Evolutionary conservation across 2,797 vertebrate species (phyloP), one percentile per base, ranked within the genome.

Genomic region (Hyperoplus immaculatus): DNA sequence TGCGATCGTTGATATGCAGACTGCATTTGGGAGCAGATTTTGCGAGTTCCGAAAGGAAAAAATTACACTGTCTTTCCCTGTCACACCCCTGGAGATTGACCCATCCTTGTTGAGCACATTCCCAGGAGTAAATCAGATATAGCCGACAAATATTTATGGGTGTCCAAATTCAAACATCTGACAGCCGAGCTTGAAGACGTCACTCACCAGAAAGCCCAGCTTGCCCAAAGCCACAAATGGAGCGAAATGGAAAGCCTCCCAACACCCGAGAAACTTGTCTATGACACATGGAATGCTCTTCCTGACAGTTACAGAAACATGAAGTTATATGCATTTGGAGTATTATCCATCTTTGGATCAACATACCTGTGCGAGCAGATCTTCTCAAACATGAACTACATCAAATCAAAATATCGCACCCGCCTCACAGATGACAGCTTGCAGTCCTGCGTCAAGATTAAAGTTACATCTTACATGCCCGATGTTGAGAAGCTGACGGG

Each of bases 401-500:
- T 1, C 0, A 69, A 72, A 4, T 53, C 14, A 8, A 73, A 73
- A 69, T 38, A 77, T 29, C 0, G 0, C 74, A 2, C 47, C 0
- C 10, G 16, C 58, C 46, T 72, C 63, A 77, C 57, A 72, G 55
- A 86, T 53, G 70, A 72, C 13, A 86, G 74, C 72, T 10, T 82
- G 6, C 58, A 75, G n/a, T n/a, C n/a, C n/a, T n/a, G n/a, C n/a
- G n/a, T n/a, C n/a, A n/a, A n/a, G n/a, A n/a, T n/a, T n/a, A n/a
- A n/a, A n/a, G n/a, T n/a, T n/a, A n/a, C n/a, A n/a, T n/a, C n/a
- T n/a, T n/a, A n/a, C n/a, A n/a, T n/a, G n/a, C n/a, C n/a, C n/a
- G n/a, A n/a, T n/a, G n/a, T n/a, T n/a, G n/a, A n/a, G n/a, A n/a
- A n/a, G n/a, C n/a, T n/a, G n/a, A n/a, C n/a, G n/a, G n/a, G n/a